A percentile compares a stretch with the other conserved stretches of the same genome.
Conservation (phyloP, 2,113 vertebrate species). For the Austrofundulus limnaeus region DNA sequence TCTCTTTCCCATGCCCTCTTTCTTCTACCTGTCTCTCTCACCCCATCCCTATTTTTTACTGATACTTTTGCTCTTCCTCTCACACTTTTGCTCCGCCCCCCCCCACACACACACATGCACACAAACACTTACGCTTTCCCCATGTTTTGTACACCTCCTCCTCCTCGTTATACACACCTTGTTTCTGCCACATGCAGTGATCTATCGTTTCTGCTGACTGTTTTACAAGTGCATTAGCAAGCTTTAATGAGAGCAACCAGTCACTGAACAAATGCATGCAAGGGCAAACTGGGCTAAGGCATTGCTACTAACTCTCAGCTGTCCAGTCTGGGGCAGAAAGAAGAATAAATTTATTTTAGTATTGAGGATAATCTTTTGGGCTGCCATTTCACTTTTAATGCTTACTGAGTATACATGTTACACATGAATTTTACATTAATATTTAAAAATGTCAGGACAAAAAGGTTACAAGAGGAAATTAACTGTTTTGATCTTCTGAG, state of each 20-base stretch:
- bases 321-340: background rate
- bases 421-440: slow-evolving; percentile 2
- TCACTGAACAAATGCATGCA: slow-evolving; percentile 94
- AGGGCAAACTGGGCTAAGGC: slow-evolving; percentile 84
- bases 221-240: slow-evolving; percentile 99
- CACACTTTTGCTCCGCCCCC: slow-evolving; percentile 26
- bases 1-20: slow-evolving; percentile 41
- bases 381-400: background rate
- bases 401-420: background rate
- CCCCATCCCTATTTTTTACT: slow-evolving; percentile 39
- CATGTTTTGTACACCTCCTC: background rate
- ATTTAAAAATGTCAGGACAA: background rate
- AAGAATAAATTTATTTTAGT: background rate
- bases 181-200: slow-evolving; percentile 93
- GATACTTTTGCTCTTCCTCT: slow-evolving; percentile 37
- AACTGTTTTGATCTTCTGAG: too few species aligned
- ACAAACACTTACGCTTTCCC: slow-evolving; percentile 20
- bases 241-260: slow-evolving; percentile 97
- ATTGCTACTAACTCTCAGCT: slow-evolving; percentile 79
- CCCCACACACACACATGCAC: background rate
- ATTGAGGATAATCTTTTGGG: background rate
- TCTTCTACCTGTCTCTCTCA: slow-evolving; percentile 51
- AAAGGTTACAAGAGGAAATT: background rate
- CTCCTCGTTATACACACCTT: slow-evolving; percentile 60
- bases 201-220: slow-evolving; percentile 96